These are phyloP conservation scores for Nothocercus nigrocapillus DNA, from an alignment of 2,113 vertebrate genomes.

Conservation along the genomic window DNA sequence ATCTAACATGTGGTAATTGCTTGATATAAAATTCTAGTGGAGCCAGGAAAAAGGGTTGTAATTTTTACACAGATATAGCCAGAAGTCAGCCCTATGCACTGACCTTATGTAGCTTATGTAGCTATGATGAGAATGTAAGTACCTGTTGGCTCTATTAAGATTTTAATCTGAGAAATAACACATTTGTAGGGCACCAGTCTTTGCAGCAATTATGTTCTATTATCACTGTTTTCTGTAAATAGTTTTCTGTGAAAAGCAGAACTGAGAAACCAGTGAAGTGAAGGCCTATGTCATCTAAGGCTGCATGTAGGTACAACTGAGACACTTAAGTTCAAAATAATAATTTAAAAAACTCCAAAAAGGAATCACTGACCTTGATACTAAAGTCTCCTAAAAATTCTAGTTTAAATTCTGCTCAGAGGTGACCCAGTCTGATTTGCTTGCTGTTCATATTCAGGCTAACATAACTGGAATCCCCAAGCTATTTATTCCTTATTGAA, in stretches of 20 bases:
- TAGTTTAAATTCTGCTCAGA: not conserved
- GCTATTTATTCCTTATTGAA: not conserved
- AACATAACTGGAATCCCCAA: not conserved
- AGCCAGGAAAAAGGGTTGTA: not conserved
- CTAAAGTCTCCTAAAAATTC: not conserved
- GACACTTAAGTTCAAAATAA: not conserved
- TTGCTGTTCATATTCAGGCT: not conserved
- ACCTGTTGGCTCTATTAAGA: not conserved
- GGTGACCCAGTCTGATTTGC: not conserved
- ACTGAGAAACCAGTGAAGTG: not conserved
- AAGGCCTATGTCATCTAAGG: not conserved
- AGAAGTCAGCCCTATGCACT: not conserved
- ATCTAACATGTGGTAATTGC: not conserved
- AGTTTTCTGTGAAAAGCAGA: not conserved
- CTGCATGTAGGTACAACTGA: not conserved
- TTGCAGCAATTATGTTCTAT: not conserved
- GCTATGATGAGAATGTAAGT: not conserved
- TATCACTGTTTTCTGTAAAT: not conserved
- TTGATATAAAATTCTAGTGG: not conserved
- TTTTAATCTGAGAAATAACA: not conserved
- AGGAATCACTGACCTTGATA: not conserved
- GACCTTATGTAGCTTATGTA: accelerated
- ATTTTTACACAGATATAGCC: not conserved
- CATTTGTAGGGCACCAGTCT: not conserved
- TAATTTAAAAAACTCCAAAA: not conserved